phyloP scores from a whole-genome alignment of 2,113 vertebrate species.

The Pteropus alecto region DNA sequence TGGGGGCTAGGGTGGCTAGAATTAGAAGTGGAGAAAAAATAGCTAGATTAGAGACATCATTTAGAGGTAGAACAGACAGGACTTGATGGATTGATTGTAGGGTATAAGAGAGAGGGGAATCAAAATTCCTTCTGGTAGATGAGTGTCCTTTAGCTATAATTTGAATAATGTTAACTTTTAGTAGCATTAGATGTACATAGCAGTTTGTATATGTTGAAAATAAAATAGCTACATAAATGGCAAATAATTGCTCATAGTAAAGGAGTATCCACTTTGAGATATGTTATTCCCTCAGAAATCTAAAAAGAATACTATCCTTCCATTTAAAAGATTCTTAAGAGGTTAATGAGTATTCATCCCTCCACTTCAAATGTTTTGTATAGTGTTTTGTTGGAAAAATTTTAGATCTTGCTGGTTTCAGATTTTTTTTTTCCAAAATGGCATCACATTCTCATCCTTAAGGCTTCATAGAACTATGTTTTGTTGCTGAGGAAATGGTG shows the following conservation, averaged over 20 bases:
- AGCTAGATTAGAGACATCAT: not conserved
- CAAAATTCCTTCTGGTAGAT: not conserved
- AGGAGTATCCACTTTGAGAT: not conserved
- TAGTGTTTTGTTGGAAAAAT: not conserved
- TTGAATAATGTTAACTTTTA: slow-evolving; percentile 9
- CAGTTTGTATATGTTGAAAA: not conserved
- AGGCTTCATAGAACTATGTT: not conserved
- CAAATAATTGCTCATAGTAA: not conserved
- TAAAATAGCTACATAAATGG: not conserved
- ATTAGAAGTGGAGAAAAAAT: not conserved
- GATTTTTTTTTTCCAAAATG: not conserved
- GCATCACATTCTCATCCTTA: not conserved
- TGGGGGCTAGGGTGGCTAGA: rapidly evolving
- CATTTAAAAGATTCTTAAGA: slow-evolving; percentile 1
- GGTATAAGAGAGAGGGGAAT: not conserved
- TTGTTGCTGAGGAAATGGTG: not conserved
- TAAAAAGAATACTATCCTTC: not conserved
- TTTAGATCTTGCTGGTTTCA: not conserved
- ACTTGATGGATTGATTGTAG: not conserved
- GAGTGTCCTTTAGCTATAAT: not conserved
- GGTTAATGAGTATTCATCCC: not conserved
- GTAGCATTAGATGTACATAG: not conserved
- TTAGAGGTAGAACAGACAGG: not conserved
- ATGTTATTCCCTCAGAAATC: not conserved
- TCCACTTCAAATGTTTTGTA: not conserved